Evolutionary conservation across 2,797 vertebrate genomes (phyloP).

Genomic region (Poeciliopsis presidionis): DNA sequence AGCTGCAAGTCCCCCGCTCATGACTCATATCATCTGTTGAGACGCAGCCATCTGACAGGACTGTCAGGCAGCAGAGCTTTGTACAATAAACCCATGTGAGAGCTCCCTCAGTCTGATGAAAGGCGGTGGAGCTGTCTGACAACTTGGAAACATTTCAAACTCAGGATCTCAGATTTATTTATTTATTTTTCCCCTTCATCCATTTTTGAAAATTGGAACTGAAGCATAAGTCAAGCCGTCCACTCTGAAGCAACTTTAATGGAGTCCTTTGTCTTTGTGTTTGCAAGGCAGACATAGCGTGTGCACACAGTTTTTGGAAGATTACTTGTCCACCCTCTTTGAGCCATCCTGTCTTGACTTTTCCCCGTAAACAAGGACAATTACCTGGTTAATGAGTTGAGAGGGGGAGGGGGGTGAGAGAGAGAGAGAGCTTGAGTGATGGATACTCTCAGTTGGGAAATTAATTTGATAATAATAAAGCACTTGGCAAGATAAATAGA

Average conservation of each 20-base stretch:
- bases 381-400: slow-evolving; percentile 82
- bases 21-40: slow-evolving; percentile 43
- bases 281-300: background rate
- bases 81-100: slow-evolving; percentile 38
- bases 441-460: slow-evolving; percentile 80
- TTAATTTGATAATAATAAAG: slow-evolving; percentile 85
- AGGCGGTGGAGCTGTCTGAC: slow-evolving; percentile 31
- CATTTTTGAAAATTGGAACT: slow-evolving; percentile 5
- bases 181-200: background rate
- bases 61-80: slow-evolving; percentile 37
- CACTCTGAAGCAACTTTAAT: slow-evolving; percentile 7
- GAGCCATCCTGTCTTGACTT: slow-evolving; percentile 69
- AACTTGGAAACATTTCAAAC: slow-evolving; percentile 45
- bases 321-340: slow-evolving; percentile 53
- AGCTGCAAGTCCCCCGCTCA: slow-evolving; percentile 22
- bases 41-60: slow-evolving; percentile 49
- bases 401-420: slow-evolving; percentile 38
- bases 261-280: slow-evolving; percentile 9
- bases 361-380: slow-evolving; percentile 85
- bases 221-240: slow-evolving; percentile 2
- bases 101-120: slow-evolving; percentile 31
- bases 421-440: slow-evolving; percentile 70
- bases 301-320: slow-evolving; percentile 11
- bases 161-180: background rate
- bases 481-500: slow-evolving; percentile 85